Conservation (phyloP, 2,113 vertebrate species). For the Colinus virginianus region DNA sequence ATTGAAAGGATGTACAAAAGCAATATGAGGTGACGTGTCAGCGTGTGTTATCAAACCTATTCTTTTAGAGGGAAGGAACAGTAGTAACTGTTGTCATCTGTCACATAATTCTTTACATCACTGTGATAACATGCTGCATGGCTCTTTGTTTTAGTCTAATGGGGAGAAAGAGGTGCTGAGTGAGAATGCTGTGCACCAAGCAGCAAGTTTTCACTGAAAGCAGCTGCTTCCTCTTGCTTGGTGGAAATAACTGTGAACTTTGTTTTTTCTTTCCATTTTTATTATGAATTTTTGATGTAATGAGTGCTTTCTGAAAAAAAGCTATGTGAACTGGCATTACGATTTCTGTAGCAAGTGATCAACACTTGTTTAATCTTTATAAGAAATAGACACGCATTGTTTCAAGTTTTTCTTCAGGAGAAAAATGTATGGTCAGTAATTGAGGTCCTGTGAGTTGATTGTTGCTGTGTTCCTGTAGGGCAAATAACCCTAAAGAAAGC, state of each 20-base stretch:
- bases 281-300: rapidly evolving
- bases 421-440: rapidly evolving
- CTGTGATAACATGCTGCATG: not conserved
- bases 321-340: rapidly evolving
- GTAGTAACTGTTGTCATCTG: not conserved
- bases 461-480: rapidly evolving
- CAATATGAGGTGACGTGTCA: not conserved
- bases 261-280: not conserved
- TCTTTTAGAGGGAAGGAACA: not conserved
- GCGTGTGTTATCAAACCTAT: rapidly evolving
- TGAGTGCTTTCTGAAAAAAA: not conserved
- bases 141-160: not conserved
- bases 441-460: rapidly evolving
- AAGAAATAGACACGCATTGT: rapidly evolving
- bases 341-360: not conserved
- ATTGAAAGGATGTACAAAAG: not conserved
- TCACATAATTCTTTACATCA: not conserved
- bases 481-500: no score
- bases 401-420: not conserved
- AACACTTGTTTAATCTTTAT: not conserved
- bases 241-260: not conserved
- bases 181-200: not conserved
- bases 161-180: not conserved
- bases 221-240: conserved; percentile 2
- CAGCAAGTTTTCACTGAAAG: not conserved